Evolutionary conservation across 2,797 vertebrate genomes (phyloP).

Genomic region (Pristis pectinata): DNA sequence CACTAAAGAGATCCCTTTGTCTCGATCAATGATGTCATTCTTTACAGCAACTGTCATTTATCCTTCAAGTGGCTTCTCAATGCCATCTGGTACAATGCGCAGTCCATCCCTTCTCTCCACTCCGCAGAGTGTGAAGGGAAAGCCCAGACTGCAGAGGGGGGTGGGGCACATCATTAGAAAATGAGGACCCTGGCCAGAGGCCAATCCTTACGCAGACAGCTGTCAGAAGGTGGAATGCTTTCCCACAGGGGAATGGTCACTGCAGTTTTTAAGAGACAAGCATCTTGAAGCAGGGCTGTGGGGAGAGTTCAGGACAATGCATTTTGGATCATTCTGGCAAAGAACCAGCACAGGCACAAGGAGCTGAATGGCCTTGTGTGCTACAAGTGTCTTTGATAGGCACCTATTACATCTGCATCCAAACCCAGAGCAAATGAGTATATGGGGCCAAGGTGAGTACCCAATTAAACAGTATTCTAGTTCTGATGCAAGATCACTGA

Average conservation of each 20-base stretch:
- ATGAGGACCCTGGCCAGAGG: not conserved
- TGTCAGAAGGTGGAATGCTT: not conserved
- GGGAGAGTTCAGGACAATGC: not conserved
- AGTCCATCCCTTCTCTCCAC: not conserved
- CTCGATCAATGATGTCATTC: slow-evolving; percentile 35
- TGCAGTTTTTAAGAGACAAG: not conserved
- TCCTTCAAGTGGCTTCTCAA: not conserved
- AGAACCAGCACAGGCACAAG: not conserved
- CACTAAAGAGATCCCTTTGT: slow-evolving; percentile 19
- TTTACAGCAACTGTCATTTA: not conserved
- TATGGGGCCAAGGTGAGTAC: not conserved
- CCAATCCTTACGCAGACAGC: not conserved
- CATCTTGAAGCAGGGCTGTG: not conserved
- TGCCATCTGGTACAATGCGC: not conserved
- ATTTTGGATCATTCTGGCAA: no score
- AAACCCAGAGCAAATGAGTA: not conserved
- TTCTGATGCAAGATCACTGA: no score
- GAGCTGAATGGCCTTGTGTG: not conserved
- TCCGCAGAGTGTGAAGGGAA: not conserved
- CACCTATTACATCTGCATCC: not conserved
- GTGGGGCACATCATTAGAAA: not conserved
- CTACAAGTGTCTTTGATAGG: not conserved
- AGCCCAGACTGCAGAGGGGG: not conserved
- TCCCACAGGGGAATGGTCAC: not conserved
- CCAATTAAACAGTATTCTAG: no score